Conservation (phyloP, 1,140 invertebrate species). For the Nymphalis io region DNA sequence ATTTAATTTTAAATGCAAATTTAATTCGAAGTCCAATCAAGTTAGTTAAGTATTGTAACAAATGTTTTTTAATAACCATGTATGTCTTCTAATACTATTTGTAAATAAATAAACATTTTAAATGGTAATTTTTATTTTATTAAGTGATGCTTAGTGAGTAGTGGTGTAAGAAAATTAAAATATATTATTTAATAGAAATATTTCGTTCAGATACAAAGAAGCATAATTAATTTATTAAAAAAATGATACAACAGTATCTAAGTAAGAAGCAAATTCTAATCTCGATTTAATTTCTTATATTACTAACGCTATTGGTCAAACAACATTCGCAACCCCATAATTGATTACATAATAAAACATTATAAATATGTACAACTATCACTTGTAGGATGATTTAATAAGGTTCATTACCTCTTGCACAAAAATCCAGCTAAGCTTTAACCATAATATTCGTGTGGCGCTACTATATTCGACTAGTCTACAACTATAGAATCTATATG, state of each 20-base stretch:
- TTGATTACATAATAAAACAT: constrained; percentile 70
- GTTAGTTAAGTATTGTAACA: constrained; percentile 7
- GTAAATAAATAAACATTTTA: constrained; percentile 42
- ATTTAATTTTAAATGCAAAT: constrained; percentile 10
- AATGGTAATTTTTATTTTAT: constrained; percentile 37
- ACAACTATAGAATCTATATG: constrained; percentile 38
- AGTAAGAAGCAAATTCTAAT: constrained; percentile 63
- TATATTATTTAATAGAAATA: constrained; percentile 60
- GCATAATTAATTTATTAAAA: constrained; percentile 49
- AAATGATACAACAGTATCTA: constrained; percentile 51
- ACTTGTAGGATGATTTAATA: constrained; percentile 16
- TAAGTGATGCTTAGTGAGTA: constrained; percentile 58
- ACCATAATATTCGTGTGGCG: constrained; percentile 34
- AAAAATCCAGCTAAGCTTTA: constrained; percentile 34
- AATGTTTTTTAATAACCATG: constrained; percentile 4
- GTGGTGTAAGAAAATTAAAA: constrained; percentile 67
- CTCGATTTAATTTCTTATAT: constrained; percentile 52
- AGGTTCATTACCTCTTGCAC: constrained; percentile 12
- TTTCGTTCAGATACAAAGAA: constrained; percentile 62
- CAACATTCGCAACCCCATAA: constrained; percentile 71
- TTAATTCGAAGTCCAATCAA: constrained; percentile 8
- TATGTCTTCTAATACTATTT: constrained; percentile 15
- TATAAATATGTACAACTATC: constrained; percentile 53
- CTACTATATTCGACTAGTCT: constrained; percentile 39
- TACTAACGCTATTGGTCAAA: constrained; percentile 74